These are phyloP conservation scores for Auanema freiburgensis DNA, from an alignment of 2,888 invertebrate genomes.

Conservation along the genomic window DNA sequence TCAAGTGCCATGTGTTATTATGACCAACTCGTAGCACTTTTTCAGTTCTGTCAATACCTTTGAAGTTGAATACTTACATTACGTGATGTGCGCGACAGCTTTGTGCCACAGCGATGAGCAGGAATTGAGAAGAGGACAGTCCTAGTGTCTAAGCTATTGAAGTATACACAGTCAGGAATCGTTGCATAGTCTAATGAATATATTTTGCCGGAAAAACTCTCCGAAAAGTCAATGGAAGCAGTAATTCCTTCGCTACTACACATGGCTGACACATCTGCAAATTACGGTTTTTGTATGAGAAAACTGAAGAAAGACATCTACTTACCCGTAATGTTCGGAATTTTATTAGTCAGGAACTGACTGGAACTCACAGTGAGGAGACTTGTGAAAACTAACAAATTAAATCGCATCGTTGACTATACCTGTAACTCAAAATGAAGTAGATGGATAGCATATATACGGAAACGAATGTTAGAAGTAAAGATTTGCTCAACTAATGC, in stretches of 20 bases:
- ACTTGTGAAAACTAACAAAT: too few species aligned
- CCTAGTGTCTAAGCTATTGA: conserved; percentile 53
- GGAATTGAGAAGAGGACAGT: conserved; percentile 63
- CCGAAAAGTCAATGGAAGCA: conserved; percentile 60
- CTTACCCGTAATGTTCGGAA: too few species aligned
- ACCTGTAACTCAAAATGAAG: too few species aligned
- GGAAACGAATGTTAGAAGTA: too few species aligned
- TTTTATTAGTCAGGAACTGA: too few species aligned
- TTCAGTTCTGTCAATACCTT: too few species aligned
- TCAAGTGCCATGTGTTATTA: too few species aligned
- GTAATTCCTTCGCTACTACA: conserved; percentile 62
- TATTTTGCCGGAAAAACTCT: conserved; percentile 60
- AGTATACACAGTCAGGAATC: conserved; percentile 61
- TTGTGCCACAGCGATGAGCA: conserved; percentile 61
- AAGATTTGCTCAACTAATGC: too few species aligned
- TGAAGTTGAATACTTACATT: conserved; percentile 46
- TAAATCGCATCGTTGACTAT: too few species aligned
- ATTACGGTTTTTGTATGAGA: background rate
- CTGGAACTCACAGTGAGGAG: too few species aligned
- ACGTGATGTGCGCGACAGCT: conserved; percentile 47
- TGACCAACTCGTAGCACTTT: too few species aligned
- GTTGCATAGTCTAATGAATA: conserved; percentile 59
- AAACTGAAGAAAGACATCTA: background rate
- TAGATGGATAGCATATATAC: too few species aligned
- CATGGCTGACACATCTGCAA: conserved; percentile 58